These are phyloP conservation scores for Amorpha juglandis DNA, from an alignment of 2,888 invertebrate genomes.

Conservation along the genomic window DNA sequence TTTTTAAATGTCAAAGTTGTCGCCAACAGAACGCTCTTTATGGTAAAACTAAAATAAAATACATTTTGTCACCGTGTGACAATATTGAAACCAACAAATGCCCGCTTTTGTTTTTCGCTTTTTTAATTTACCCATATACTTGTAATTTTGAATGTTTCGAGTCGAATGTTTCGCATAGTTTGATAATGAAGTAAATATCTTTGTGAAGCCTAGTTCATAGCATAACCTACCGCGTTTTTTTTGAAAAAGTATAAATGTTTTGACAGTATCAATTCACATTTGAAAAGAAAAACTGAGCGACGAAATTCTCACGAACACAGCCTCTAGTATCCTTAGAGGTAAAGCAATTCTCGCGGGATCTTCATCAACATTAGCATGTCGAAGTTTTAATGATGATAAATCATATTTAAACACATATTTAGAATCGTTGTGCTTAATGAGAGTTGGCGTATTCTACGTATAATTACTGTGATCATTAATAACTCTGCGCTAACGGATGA, in stretches of 20 bases:
- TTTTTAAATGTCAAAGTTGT: slow-evolving; percentile 19
- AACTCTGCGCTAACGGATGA: slow-evolving; percentile 62
- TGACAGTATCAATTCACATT: too few species aligned
- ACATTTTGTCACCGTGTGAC: slow-evolving; percentile 13
- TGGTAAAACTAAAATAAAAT: slow-evolving; percentile 17
- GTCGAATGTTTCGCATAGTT: background rate
- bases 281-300: background rate
- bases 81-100: slow-evolving; percentile 20
- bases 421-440: slow-evolving; percentile 60
- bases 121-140: slow-evolving; percentile 1
- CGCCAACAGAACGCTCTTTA: slow-evolving; percentile 7
- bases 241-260: too few species aligned
- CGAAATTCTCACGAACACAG: background rate
- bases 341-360: slow-evolving; percentile 33
- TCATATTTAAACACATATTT: slow-evolving; percentile 61
- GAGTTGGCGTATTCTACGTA: slow-evolving; percentile 57
- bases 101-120: background rate
- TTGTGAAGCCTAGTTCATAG: background rate
- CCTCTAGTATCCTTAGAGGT: background rate
- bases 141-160: slow-evolving; percentile 1
- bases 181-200: background rate
- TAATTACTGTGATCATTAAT: slow-evolving; percentile 74
- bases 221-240: too few species aligned
- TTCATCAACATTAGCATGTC: slow-evolving; percentile 57
- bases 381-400: slow-evolving; percentile 73